These are phyloP conservation scores for Catharus fuscescens DNA, from an alignment of 2,113 vertebrate genomes.

Conservation along the genomic window DNA sequence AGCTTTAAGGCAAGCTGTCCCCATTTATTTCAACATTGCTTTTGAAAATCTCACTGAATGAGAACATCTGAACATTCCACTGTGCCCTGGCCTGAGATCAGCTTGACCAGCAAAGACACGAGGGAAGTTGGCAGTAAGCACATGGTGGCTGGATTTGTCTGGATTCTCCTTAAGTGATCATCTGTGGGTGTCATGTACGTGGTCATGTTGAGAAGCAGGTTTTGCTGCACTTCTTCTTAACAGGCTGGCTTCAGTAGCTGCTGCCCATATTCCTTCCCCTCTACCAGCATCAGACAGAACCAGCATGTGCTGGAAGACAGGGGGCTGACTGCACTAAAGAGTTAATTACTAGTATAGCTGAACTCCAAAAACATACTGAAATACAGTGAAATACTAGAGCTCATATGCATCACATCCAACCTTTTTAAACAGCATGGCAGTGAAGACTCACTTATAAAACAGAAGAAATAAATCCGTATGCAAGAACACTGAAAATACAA, in stretches of 20 bases:
- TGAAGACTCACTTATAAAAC: not conserved
- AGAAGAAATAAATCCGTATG: not conserved
- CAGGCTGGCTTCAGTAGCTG: not conserved
- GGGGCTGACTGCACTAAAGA: not conserved
- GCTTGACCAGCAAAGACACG: not conserved
- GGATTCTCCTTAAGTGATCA: accelerated
- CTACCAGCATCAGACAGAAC: not conserved
- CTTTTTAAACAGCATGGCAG: not conserved
- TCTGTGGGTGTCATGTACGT: accelerated
- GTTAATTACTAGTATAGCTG: not conserved
- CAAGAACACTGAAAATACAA: not conserved
- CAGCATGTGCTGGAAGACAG: not conserved
- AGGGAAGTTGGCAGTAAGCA: not conserved
- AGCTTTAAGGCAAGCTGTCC: not conserved
- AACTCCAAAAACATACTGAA: not conserved
- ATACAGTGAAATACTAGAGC: not conserved
- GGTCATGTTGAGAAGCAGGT: not conserved
- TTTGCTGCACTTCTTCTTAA: not conserved
- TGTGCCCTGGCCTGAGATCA: not conserved
- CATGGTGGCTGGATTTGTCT: not conserved
- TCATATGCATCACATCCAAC: not conserved
- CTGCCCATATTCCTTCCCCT: not conserved
- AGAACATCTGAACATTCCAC: not conserved
- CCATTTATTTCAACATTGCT: accelerated
- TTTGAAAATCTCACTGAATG: not conserved